Base-by-base conservation (phyloP, 2,113 vertebrate genomes). In the Otolemur garnettii region DNA sequence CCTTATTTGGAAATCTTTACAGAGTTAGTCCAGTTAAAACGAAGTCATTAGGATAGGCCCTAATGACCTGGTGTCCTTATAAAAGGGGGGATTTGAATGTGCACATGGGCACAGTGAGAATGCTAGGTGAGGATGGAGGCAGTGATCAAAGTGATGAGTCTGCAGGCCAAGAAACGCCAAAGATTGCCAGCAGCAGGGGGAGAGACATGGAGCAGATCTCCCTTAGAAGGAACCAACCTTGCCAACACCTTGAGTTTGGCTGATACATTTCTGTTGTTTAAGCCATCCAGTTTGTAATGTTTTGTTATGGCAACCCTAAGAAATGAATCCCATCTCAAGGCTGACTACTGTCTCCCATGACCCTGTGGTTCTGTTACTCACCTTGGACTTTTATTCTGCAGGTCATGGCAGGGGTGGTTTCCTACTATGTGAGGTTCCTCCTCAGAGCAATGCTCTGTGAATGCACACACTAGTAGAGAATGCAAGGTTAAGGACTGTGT, bases 61-160 rank as follows among this genome's bases (percentile, higher is more conserved):
- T 89, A 71, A 85, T 74, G 69, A 84, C n/a, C n/a, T 26, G 5
- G n/a, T 91, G 30, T 93, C 82, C 18, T 92, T 93, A 50, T 42
- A 62, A 42, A 79, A 45, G 42, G 28, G 45, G 59, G 59, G 28
- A 90, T 92, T 28, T 42, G 71, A 74, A 87, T 35, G 17, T n/a
- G 74, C 50, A 62, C 12, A 10, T 1, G 5, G 15, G 21, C 42
- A 74, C 22, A 66, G 22, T 66, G 33, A 84, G 69, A 71, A 45
- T 1, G 9, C 28, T 50, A 30, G 18, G 21, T 86, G 72, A 30
- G 66, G 57, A 57, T n/a, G 75, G 62, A 90, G 68, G 53, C 42
- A 24, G n/a, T 35, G 50, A 69, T 38, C 0, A 12, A 18, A 18
- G 45, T 35, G 7, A 53, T 64, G 45, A 93, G 81, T 59, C 66